Base-by-base conservation (phyloP, 2,797 vertebrate species). In the Cossypha polioptera region DNA sequence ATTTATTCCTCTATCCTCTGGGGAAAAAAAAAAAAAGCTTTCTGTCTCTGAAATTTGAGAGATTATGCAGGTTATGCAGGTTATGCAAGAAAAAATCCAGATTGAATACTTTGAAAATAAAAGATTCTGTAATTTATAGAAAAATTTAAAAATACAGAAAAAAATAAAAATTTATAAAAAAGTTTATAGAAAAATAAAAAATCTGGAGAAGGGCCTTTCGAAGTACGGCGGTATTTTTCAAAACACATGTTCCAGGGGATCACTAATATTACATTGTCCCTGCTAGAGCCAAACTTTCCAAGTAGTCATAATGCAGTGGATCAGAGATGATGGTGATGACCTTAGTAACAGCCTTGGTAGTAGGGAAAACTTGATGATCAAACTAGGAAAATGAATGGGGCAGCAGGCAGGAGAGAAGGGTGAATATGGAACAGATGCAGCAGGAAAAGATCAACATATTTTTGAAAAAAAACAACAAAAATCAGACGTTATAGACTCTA, bases 401-500 rank as follows among this genome's bases (percentile, higher is more conserved):
- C 18, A 85, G 62, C 33, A 88, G 50, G 17, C 16, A 74, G 22
- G 68, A 67, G 36, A 47, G 50, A 45, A 36, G 45, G 16, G 19
- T 20, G 28, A 45, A 77, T 77, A 48, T 9, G 11, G 48, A 94
- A 57, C 87, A 90, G 95, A 90, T 80, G 35, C 54, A 94, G 50
- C 20, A 89, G n/a, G 63, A 88, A 81, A 81, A 88, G 20, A 77
- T 53, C 97, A 86, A 98, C 80, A 40, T 94, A 86, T 96, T 98
- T 95, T 98, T 97, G 97, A 98, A 97, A 96, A 97, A 97, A 97
- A 97, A 96, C 28, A 82, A 79, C 18, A 73, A 42, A 57, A 71
- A 17, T 28, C 57, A 94, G 75, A 98, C 98, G 98, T 97, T 97
- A 97, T 98, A 98, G 97, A 96, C 89, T 96, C 92, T 92, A 96